Evolutionary conservation across 2,797 vertebrate species (phyloP).

Genomic region (Rhodeus uyekii): DNA sequence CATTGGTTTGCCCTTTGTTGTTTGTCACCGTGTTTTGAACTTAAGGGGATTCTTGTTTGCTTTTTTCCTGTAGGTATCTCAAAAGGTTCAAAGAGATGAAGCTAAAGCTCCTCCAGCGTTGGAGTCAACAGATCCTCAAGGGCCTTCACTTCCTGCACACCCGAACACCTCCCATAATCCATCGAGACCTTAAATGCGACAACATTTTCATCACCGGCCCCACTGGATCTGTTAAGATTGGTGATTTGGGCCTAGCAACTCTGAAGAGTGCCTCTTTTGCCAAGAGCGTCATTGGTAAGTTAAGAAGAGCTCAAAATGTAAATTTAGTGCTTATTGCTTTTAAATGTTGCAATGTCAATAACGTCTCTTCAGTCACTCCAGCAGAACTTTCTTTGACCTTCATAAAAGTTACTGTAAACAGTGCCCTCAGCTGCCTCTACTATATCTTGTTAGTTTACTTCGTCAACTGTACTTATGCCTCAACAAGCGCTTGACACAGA

Average conservation of each 20-base stretch:
- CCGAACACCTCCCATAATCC: conserved; percentile 90
- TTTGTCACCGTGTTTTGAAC: background rate
- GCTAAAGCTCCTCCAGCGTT: conserved; percentile 89
- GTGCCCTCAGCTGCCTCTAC: background rate
- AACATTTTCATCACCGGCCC: conserved; percentile 97
- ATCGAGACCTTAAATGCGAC: conserved; percentile 96
- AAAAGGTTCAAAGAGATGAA: conserved; percentile 96
- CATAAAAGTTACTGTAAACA: conserved; percentile 48
- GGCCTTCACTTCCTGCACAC: conserved; percentile 95
- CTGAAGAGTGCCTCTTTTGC: conserved; percentile 94
- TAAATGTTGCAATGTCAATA: background rate
- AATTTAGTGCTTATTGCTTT: background rate
- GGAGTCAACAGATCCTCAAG: conserved; percentile 93
- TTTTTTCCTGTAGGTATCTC: conserved; percentile 79
- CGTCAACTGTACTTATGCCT: conserved; percentile 31
- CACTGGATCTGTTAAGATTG: conserved; percentile 91
- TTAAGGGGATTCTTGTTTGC: background rate
- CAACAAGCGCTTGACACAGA: conserved; percentile 7
- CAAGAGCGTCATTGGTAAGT: conserved; percentile 92
- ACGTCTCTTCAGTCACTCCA: background rate
- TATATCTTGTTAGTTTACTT: conserved; percentile 33
- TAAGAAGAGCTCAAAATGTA: background rate
- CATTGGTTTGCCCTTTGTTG: background rate
- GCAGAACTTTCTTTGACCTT: conserved; percentile 42
- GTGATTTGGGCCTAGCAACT: conserved; percentile 92